Evolutionary conservation across 2,113 vertebrate species (phyloP).

Genomic region (Dendrocopos noguchii): DNA sequence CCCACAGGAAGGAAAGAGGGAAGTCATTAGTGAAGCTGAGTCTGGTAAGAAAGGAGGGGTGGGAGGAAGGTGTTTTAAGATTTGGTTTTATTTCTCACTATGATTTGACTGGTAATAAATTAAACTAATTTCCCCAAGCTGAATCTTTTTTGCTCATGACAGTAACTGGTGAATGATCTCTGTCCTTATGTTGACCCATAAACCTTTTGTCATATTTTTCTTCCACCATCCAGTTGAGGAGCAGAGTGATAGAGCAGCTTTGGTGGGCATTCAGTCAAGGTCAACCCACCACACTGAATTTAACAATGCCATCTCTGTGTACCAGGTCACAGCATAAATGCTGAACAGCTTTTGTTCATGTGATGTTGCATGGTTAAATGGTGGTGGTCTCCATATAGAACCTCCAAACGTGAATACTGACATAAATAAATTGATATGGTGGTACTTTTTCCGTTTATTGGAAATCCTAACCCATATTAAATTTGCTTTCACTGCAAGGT

Average conservation of each 20-base stretch:
- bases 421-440: background rate
- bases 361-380: background rate
- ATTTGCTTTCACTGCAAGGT: background rate
- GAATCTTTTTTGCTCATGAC: rapidly evolving
- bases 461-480: background rate
- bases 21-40: background rate
- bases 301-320: background rate
- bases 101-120: background rate
- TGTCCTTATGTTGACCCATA: background rate
- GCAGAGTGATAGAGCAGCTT: background rate
- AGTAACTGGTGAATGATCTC: background rate
- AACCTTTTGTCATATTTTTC: background rate
- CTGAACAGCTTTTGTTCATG: background rate
- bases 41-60: background rate
- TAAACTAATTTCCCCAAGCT: background rate
- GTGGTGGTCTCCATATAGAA: background rate
- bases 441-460: background rate
- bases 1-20: background rate
- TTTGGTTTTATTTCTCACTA: background rate
- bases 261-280: background rate
- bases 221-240: background rate
- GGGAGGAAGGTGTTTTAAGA: background rate
- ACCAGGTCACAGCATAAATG: background rate
- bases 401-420: background rate
- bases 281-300: background rate